Conservation (phyloP, 2,888 invertebrate species). For the Parascotia fuliginaria region DNA sequence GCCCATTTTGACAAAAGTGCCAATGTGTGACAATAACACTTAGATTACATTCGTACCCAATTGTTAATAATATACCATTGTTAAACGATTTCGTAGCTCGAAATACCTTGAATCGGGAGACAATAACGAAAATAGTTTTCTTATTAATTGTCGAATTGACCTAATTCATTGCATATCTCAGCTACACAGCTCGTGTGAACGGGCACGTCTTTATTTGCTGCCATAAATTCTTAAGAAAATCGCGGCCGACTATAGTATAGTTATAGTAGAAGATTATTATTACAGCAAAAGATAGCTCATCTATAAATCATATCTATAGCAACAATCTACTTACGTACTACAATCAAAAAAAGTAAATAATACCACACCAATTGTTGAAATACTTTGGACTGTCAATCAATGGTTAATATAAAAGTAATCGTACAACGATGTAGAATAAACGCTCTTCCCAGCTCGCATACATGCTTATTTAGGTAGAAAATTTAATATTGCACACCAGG, state of each 20-base stretch:
- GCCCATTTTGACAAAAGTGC: neutral
- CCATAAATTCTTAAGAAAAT: slow-evolving; percentile 21
- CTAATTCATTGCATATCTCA: slow-evolving; percentile 32
- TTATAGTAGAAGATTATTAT: slow-evolving; percentile 3
- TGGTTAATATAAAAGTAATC: too few species aligned
- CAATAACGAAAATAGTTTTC: slow-evolving; percentile 31
- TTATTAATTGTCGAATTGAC: slow-evolving; percentile 33
- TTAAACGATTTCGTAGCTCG: slow-evolving; percentile 27
- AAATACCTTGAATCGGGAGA: slow-evolving; percentile 33
- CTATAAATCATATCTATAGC: too few species aligned
- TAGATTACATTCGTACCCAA: slow-evolving; percentile 16
- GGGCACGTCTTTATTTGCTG: slow-evolving; percentile 21
- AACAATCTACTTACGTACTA: too few species aligned
- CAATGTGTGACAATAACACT: neutral
- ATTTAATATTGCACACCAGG: slow-evolving; percentile 42
- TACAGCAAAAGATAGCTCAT: neutral
- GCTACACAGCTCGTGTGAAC: slow-evolving; percentile 22
- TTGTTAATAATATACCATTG: slow-evolving; percentile 39
- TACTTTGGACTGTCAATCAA: too few species aligned
- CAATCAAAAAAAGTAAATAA: too few species aligned
- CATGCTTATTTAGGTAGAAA: slow-evolving; percentile 35
- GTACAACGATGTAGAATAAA: neutral
- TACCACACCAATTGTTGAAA: too few species aligned
- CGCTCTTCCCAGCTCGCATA: neutral
- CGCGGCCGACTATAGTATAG: slow-evolving; percentile 25